Evolutionary conservation across 2,797 vertebrate genomes (phyloP), one percentile per base, ranked within the genome.

Genomic region (Xerus rutilus): DNA sequence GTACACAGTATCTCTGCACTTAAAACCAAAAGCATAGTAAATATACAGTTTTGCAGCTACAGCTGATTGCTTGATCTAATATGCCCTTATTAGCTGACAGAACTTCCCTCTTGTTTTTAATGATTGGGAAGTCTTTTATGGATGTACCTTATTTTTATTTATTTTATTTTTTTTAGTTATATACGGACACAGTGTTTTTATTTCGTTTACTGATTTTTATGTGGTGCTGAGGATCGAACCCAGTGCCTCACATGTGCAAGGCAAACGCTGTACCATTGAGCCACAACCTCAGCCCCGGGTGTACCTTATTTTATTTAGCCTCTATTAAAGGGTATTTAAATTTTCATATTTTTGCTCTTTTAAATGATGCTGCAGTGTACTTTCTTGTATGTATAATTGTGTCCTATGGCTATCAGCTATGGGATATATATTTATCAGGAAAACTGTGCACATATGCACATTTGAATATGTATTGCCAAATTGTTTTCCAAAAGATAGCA

Each of bases 401-500:
- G 25, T 62, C 79, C 77, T 92, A 28, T 87, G n/a, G 93, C 4
- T 6, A 1, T 32, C 57, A 81, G 74, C 73, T 20, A 21, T 43
- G 11, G n/a, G 23, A 10, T 59, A 6, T 5, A 14, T 65, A 13
- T 79, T 67, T 72, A 25, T 47, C 39, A 93, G 78, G 32, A 78
- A 78, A 62, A 45, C 57, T 47, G n/a, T 54, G 88, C 5, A 52
- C 30, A 47, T 54, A 18, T 67, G 43, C 47, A 72, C 20, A 81
- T 62, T 69, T 62, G 21, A 90, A 8, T 45, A 18, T 25, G 30
- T 67, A 35, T 79, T 62, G 73, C n/a, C n/a, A 92, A 45, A 49
- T 47, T 62, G 23, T 93, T 30, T 94, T 95, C n/a, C 28, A 67
- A n/a, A 93, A 91, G 62, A 35, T 32, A 77, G 14, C 23, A 62